phyloP scores from a whole-genome alignment of 2,888 invertebrate species.

The Parnassius orleans region DNA sequence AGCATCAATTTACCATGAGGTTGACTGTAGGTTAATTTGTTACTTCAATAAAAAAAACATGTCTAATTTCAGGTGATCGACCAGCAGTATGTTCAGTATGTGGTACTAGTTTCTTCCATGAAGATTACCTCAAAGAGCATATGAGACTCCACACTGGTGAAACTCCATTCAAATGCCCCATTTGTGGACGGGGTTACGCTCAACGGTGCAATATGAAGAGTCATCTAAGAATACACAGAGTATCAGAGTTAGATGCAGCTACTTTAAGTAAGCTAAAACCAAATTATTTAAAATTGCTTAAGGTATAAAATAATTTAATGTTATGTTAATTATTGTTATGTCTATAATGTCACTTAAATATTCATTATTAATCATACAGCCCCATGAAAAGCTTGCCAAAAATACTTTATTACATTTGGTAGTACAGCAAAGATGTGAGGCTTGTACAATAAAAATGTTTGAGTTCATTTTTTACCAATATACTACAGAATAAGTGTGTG shows the following conservation, averaged over 20 bases:
- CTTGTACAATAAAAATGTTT: no score
- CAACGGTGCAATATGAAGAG: constrained; percentile 76
- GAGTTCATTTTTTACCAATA: no score
- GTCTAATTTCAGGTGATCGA: constrained; percentile 57
- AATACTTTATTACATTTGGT: no score
- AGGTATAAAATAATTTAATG: constrained; percentile 36
- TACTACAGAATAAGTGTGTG: no score
- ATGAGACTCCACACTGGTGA: constrained; percentile 76
- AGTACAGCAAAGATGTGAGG: no score
- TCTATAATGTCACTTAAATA: no score
- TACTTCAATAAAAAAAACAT: neutral
- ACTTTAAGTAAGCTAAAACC: constrained; percentile 64
- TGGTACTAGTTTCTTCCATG: constrained; percentile 64
- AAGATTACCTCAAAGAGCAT: constrained; percentile 70
- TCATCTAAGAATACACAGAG: constrained; percentile 64
- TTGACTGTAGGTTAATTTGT: no score
- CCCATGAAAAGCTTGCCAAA: no score
- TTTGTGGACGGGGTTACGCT: constrained; percentile 70
- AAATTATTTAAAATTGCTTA: constrained; percentile 64
- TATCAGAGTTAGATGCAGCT: constrained; percentile 61
- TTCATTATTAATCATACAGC: no score
- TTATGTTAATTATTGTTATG: neutral
- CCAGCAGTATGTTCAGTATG: constrained; percentile 69
- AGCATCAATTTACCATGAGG: no score
- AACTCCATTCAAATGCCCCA: constrained; percentile 73